Base-by-base conservation (phyloP, 2,888 invertebrate species). In the Dicycla oo region DNA sequence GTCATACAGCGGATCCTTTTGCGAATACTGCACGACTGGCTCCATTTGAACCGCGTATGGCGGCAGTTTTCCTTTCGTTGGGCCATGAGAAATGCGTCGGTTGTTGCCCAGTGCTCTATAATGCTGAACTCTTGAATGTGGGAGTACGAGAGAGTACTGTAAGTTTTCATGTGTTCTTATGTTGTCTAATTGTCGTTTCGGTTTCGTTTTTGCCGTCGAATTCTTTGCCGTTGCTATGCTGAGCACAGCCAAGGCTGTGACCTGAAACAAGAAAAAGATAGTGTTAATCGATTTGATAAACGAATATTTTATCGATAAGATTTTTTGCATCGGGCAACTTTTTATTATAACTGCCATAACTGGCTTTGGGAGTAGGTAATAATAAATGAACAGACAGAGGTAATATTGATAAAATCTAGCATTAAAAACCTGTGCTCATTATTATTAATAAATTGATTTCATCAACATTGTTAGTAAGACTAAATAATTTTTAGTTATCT, bases 21-120 rank as follows among this genome's bases (percentile, higher is more conserved):
- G 98, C 0, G 98, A 98, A 88, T 98, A 98, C 86, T 98, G 98
- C 30, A 97, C 97, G 64, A 98, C 96, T 13, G 98, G 98, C 91
- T 98, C 98, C 98, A 98, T 98, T 91, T 97, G 97, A 10, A 98
- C 98, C 3, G 98, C 98, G 87, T 98, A 98, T 0, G 98, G 97
- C 6, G 98, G 97, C 40, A 96, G 86, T 67, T 93, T 95, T 69
- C 97, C 94, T 80, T 95, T 95, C 85, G 95, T 93, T 49, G 92
- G 90, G 64, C 93, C 94, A 90, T 96, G 94, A 26, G 97, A 95
- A 87, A 97, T 96, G 88, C 97, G 94, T 83, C 97, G 91, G 83
- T 96, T 97, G 88, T 91, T 94, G 49, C 96, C 95, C 34, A 96
- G 80, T 38, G 96, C 92, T 87, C 96, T 91, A 87, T 95, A 97